These are phyloP conservation scores for Xestoiulus laeticollis DNA, from an alignment of 2,888 invertebrate genomes.

Conservation along the genomic window DNA sequence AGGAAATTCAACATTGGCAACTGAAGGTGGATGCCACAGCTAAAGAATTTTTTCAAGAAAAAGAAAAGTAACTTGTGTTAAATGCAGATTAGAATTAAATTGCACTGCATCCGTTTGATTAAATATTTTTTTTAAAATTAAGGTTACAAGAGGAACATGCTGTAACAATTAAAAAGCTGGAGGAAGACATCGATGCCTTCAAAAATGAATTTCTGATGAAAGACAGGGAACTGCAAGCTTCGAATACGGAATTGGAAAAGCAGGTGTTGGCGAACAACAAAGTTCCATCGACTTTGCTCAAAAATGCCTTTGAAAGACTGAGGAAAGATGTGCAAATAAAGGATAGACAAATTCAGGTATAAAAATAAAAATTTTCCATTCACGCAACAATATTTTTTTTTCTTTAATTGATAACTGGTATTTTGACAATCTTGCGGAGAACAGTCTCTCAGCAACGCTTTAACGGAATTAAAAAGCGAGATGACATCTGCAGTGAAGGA, in stretches of 20 bases:
- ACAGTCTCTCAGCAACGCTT: conserved; percentile 38
- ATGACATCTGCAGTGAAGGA: conserved; percentile 41
- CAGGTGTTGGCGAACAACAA: neutral
- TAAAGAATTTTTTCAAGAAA: conserved; percentile 50
- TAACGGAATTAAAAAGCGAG: conserved; percentile 40
- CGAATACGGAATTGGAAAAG: neutral
- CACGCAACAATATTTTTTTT: neutral
- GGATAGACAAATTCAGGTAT: conserved; percentile 46
- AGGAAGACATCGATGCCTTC: conserved; percentile 23
- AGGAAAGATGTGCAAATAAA: conserved; percentile 35
- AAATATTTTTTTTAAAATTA: neutral
- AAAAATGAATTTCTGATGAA: conserved; percentile 12
- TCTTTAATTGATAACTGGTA: neutral
- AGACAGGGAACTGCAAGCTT: neutral
- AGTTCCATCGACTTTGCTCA: conserved; percentile 5
- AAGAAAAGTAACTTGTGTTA: conserved; percentile 34
- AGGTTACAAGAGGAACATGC: conserved; percentile 44
- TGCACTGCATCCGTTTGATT: too few relatives aligned
- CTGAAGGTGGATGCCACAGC: conserved; percentile 45
- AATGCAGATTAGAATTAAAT: neutral
- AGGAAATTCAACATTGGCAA: conserved; percentile 52
- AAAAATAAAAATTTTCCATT: neutral
- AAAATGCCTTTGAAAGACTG: conserved; percentile 20
- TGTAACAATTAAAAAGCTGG: conserved; percentile 1
- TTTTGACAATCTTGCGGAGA: neutral